Conservation (phyloP, 2,888 invertebrate genomes). For the Griposia aprilina region DNA sequence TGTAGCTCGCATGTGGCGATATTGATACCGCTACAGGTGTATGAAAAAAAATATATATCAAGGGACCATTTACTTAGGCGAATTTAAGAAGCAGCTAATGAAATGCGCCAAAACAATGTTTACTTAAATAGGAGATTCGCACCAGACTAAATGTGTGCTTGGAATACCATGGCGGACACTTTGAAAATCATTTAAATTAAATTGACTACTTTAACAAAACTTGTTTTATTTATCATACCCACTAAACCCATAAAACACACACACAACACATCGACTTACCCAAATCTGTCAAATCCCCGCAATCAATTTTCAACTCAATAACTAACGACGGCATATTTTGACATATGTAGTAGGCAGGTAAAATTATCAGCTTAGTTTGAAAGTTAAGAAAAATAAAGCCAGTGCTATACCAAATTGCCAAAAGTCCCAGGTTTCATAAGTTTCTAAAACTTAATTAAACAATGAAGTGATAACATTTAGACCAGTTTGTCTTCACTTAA, state of each 20-base stretch:
- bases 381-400: slow-evolving; percentile 8
- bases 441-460: too few species aligned
- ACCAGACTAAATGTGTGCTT: slow-evolving; percentile 19
- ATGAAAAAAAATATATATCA: neutral
- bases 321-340: too few species aligned
- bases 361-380: neutral
- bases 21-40: too few species aligned
- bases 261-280: too few species aligned
- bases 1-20: too few species aligned
- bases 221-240: slow-evolving; percentile 10
- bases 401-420: neutral
- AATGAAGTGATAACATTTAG: neutral
- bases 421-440: too few species aligned
- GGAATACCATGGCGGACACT: slow-evolving; percentile 20
- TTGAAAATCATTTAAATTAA: slow-evolving; percentile 17
- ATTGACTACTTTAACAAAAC: slow-evolving; percentile 6
- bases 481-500: neutral
- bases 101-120: slow-evolving; percentile 2
- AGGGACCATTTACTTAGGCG: slow-evolving; percentile 18
- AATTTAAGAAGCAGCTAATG: slow-evolving; percentile 11
- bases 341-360: neutral
- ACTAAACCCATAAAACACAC: neutral
- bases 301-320: too few species aligned
- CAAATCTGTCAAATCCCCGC: too few species aligned
- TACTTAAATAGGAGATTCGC: neutral